Conservation (phyloP, 2,888 invertebrate genomes). For the Erpobdella octoculata region DNA sequence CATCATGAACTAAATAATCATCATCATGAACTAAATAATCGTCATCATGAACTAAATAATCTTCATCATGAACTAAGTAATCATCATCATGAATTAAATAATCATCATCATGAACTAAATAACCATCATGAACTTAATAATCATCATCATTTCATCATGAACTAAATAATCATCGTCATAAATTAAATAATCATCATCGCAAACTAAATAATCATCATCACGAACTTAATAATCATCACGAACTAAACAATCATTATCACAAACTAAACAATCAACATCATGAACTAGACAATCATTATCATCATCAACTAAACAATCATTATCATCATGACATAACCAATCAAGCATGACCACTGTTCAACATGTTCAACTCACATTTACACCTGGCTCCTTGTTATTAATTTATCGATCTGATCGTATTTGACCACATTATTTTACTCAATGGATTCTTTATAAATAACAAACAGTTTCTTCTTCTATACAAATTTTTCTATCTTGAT, state of each 20-base stretch:
- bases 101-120: background rate
- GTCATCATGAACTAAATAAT: background rate
- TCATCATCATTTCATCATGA: background rate
- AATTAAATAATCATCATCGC: background rate
- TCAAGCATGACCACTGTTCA: no score
- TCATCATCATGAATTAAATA: background rate
- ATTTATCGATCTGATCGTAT: no score
- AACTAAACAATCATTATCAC: background rate
- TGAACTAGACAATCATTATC: no score
- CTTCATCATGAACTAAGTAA: background rate
- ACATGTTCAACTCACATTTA: no score
- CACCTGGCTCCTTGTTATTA: no score
- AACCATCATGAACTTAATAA: background rate
- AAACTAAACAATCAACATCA: background rate
- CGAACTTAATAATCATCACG: background rate
- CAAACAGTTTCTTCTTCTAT: no score
- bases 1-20: background rate
- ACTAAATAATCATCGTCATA: background rate
- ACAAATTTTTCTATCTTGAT: no score
- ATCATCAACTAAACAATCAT: no score
- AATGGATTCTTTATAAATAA: no score
- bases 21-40: background rate
- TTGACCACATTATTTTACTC: no score
- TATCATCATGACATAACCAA: background rate
- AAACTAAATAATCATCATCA: background rate